Evolutionary conservation across 2,797 vertebrate species (phyloP).

Genomic region (Epinephelus awoara): DNA sequence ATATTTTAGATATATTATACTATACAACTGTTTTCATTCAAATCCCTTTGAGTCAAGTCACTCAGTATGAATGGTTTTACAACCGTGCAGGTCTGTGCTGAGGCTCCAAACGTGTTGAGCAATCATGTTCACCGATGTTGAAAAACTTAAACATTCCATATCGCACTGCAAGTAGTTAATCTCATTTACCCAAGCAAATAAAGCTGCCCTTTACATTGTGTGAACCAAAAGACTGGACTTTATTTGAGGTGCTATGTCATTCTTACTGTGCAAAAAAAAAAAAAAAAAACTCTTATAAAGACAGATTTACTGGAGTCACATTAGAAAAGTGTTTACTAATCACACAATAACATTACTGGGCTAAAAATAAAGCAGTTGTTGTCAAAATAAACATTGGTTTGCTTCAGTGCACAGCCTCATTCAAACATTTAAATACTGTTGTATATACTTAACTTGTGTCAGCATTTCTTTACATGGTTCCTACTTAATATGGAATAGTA

Average conservation of each 20-base stretch:
- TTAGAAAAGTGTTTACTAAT: neutral
- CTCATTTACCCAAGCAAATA: conserved; percentile 63
- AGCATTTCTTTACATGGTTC: neutral
- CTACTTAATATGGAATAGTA: neutral
- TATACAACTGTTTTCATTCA: conserved; percentile 5
- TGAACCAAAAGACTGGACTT: conserved; percentile 19
- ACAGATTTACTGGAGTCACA: neutral
- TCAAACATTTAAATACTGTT: conserved; percentile 5
- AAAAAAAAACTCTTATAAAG: neutral
- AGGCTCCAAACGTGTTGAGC: conserved; percentile 49
- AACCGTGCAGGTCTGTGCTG: conserved; percentile 27
- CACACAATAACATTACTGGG: neutral
- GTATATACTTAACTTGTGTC: neutral
- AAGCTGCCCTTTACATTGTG: conserved; percentile 36
- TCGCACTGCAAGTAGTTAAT: conserved; percentile 55
- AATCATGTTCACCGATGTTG: conserved; percentile 38
- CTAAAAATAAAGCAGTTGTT: neutral
- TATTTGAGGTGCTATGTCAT: conserved; percentile 43
- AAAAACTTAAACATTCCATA: conserved; percentile 70
- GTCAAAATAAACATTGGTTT: neutral
- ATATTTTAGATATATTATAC: conserved; percentile 2
- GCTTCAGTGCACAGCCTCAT: too few relatives aligned
- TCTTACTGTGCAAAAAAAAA: conserved; percentile 43
- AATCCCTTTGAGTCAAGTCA: conserved; percentile 26
- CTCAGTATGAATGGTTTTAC: conserved; percentile 25